A percentile compares a stretch with the other conserved stretches of the same genome.
Conservation (phyloP, 2,888 invertebrate species). For the Melipona bicolor region DNA sequence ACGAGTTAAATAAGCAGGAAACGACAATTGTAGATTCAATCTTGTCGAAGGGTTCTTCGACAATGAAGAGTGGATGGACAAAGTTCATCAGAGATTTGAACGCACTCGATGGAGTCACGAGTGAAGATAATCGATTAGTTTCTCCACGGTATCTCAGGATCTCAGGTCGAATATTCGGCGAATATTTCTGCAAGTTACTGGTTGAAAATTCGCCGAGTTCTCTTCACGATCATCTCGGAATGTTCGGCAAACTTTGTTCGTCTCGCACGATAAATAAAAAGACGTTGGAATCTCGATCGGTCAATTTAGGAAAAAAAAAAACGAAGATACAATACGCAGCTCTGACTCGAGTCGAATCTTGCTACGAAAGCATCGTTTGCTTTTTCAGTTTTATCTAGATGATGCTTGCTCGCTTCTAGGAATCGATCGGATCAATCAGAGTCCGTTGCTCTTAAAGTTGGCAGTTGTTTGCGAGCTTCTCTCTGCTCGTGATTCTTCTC, state of each 20-base stretch:
- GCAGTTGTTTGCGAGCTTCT: constrained; percentile 76
- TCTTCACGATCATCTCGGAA: background rate
- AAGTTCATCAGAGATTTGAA: constrained; percentile 21
- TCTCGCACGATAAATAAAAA: background rate
- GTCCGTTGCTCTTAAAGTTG: constrained; percentile 76
- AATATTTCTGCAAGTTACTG: background rate
- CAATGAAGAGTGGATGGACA: background rate
- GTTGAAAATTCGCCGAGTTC: background rate
- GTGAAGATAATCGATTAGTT: constrained; percentile 12
- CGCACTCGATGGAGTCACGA: constrained; percentile 37
- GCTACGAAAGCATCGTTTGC: background rate
- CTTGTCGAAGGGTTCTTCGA: constrained; percentile 7
- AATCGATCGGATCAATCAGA: constrained; percentile 55
- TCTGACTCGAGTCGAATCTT: constrained; percentile 27
- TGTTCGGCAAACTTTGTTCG: background rate
- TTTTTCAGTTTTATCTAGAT: background rate
- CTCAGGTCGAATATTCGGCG: background rate
- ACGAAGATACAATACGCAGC: constrained; percentile 9
- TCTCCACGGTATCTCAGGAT: background rate
- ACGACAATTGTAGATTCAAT: background rate
- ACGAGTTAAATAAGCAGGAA: too few relatives aligned
- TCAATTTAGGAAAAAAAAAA: constrained; percentile 11
- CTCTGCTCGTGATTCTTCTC: constrained; percentile 14
- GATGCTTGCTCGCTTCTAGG: constrained; percentile 21
- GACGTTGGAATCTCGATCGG: constrained; percentile 17